These are phyloP conservation scores for Hydropsyche betteni DNA, from an alignment of 2,888 invertebrate species.

Conservation along the genomic window DNA sequence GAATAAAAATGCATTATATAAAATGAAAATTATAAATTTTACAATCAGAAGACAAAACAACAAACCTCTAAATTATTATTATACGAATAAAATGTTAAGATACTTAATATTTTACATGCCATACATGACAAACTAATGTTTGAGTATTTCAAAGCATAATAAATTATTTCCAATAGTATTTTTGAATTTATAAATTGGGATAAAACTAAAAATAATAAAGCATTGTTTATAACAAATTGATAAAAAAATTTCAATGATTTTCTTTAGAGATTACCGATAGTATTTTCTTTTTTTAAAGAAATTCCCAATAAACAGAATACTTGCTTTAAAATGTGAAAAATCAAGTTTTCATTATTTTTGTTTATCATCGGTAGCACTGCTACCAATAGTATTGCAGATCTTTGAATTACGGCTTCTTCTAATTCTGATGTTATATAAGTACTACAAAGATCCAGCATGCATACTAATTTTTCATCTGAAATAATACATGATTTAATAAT, in stretches of 20 bases:
- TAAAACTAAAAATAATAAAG: conserved; percentile 43
- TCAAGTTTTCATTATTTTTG: conserved; percentile 1
- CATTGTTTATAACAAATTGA: neutral
- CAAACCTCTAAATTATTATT: conserved; percentile 39
- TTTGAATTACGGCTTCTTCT: conserved; percentile 24
- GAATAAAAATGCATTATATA: neutral
- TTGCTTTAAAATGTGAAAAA: conserved; percentile 35
- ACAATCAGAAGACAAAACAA: neutral
- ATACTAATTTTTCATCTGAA: conserved; percentile 42
- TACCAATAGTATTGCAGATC: conserved; percentile 33
- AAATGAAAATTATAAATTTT: no score
- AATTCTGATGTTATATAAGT: conserved; percentile 35
- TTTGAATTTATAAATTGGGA: conserved; percentile 45
- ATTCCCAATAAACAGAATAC: conserved; percentile 41
- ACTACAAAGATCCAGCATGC: conserved; percentile 46
- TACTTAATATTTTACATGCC: conserved; percentile 37
- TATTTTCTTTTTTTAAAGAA: conserved; percentile 45
- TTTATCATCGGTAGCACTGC: neutral
- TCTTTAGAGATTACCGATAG: conserved; percentile 37
- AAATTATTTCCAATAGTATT: conserved; percentile 43
- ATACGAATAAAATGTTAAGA: conserved; percentile 23
- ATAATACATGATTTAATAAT: conserved; percentile 17
- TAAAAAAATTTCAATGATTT: conserved; percentile 9
- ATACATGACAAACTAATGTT: conserved; percentile 38
- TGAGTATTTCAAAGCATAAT: conserved; percentile 40